Percentiles rank a stretch among this genome's conserved stretches.
phyloP scores from a whole-genome alignment of 2,888 invertebrate genomes.

The Metellina segmentata region DNA sequence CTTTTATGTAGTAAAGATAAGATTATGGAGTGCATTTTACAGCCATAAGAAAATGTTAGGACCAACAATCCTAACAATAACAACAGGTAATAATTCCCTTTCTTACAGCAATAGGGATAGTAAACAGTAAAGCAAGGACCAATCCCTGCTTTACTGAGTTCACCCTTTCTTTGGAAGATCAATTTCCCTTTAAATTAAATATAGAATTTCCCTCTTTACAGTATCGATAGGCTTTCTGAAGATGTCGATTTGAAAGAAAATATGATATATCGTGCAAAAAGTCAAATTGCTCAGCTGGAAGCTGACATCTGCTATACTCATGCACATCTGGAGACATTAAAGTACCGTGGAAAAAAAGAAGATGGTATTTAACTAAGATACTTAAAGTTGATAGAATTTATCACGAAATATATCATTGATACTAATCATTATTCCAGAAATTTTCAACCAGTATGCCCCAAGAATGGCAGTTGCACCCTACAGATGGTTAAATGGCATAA shows the following conservation, averaged over 20 bases:
- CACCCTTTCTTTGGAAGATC: neutral
- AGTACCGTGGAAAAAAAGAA: constrained; percentile 69
- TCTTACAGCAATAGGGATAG: too few species aligned
- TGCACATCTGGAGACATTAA: constrained; percentile 78
- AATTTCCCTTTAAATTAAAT: neutral
- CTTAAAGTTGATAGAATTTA: neutral
- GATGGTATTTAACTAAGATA: constrained; percentile 6
- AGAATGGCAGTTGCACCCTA: too few species aligned
- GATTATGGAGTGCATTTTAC: too few species aligned
- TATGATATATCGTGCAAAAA: constrained; percentile 79
- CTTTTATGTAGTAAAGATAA: too few species aligned
- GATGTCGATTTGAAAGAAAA: constrained; percentile 79
- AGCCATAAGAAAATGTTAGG: too few species aligned
- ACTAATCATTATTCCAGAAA: too few species aligned
- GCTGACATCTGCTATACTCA: constrained; percentile 78
- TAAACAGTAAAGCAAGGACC: too few species aligned
- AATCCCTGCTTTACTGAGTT: neutral
- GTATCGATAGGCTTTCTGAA: constrained; percentile 76
- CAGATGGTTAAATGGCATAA: too few species aligned
- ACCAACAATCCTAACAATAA: too few species aligned
- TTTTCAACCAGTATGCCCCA: too few species aligned
- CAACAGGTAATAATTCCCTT: too few species aligned
- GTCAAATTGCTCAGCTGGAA: constrained; percentile 80
- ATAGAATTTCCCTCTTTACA: constrained; percentile 14
- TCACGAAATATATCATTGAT: neutral